phyloP scores from a whole-genome alignment of 2,797 vertebrate species.

The Borostomias antarcticus region DNA sequence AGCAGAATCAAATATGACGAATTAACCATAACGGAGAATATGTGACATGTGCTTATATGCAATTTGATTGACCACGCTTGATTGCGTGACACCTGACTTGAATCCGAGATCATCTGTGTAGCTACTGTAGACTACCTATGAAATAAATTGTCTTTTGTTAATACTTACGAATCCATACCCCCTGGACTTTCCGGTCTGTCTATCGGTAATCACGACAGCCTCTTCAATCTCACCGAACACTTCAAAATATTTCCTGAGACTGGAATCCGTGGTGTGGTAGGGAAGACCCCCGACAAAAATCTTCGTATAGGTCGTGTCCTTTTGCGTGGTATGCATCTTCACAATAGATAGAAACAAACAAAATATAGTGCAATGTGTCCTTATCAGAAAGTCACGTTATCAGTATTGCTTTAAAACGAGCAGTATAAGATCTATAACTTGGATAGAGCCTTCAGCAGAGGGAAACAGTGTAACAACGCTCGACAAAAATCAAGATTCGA shows the following conservation, averaged over 20 bases:
- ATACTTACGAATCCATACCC: constrained; percentile 90
- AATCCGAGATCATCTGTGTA: no score
- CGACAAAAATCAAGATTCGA: constrained; percentile 59
- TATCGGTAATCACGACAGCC: constrained; percentile 88
- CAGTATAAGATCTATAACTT: constrained; percentile 43
- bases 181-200: constrained; percentile 88
- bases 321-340: constrained; percentile 91
- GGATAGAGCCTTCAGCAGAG: constrained; percentile 34
- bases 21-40: constrained; percentile 10
- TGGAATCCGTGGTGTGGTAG: constrained; percentile 89
- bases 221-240: constrained; percentile 90
- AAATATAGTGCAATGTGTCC: constrained; percentile 73
- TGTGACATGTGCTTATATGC: background rate
- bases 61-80: background rate
- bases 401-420: constrained; percentile 53
- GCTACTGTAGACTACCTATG: background rate
- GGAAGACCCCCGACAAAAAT: constrained; percentile 89
- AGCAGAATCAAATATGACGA: constrained; percentile 20
- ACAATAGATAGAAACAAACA: no score
- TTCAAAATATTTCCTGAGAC: constrained; percentile 90
- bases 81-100: background rate
- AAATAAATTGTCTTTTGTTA: background rate
- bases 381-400: constrained; percentile 43
- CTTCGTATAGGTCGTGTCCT: constrained; percentile 90
- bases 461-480: constrained; percentile 43